Conservation (phyloP, 2,113 vertebrate genomes). For the Crotalus helleri region DNA sequence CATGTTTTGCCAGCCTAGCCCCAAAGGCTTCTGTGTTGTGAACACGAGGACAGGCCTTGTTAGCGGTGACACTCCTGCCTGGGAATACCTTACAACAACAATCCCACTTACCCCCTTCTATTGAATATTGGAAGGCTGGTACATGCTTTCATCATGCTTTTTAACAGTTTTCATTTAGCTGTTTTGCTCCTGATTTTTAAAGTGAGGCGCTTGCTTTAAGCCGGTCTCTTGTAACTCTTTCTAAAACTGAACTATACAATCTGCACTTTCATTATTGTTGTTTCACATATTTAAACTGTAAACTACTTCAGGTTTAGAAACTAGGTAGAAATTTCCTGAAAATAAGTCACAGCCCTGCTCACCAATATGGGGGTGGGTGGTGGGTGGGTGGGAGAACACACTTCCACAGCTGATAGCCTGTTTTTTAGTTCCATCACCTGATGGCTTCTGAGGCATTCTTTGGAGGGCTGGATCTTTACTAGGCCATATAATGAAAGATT, state of each 20-base stretch:
- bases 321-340: background rate
- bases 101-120: background rate
- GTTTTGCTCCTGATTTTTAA: background rate
- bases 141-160: background rate
- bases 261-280: background rate
- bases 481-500: slow-evolving; percentile 39
- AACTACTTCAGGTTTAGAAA: too few species aligned
- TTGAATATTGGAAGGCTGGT: background rate
- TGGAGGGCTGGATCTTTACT: background rate
- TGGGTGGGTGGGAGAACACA: background rate
- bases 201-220: background rate
- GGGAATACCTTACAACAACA: background rate
- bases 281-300: background rate
- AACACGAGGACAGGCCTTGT: background rate
- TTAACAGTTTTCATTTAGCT: background rate
- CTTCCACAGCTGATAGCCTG: background rate
- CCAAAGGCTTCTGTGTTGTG: too few species aligned
- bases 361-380: background rate
- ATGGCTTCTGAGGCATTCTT: background rate
- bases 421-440: background rate
- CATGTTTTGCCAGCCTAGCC: background rate
- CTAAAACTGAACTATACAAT: background rate
- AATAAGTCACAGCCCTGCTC: background rate
- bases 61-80: background rate
- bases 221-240: background rate